Conservation (phyloP, 1,140 invertebrate species). For the Meloidogyne chitwoodi region DNA sequence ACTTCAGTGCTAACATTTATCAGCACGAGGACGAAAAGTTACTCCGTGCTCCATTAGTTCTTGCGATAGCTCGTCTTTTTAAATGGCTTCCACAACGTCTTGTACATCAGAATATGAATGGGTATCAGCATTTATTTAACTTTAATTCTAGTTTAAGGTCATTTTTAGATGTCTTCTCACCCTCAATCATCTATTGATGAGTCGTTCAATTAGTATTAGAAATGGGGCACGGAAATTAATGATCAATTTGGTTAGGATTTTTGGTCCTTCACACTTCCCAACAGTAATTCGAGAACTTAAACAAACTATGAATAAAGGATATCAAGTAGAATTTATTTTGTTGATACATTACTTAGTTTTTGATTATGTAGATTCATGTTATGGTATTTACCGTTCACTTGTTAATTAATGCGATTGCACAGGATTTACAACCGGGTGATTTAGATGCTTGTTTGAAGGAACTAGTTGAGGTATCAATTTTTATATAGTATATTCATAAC, state of each 20-base stretch:
- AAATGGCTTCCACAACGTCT: slow-evolving; percentile 75
- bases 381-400: slow-evolving; percentile 81
- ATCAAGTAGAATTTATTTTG: slow-evolving; percentile 66
- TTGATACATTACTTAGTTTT: slow-evolving; percentile 2
- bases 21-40: slow-evolving; percentile 77
- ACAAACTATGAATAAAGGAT: slow-evolving; percentile 77
- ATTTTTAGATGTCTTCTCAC: slow-evolving; percentile 78
- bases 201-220: slow-evolving; percentile 79
- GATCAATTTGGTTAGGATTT: slow-evolving; percentile 77
- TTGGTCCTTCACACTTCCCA: slow-evolving; percentile 78
- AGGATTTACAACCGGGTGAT: slow-evolving; percentile 69
- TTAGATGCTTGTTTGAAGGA: slow-evolving; percentile 74
- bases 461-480: slow-evolving; percentile 70
- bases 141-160: slow-evolving; percentile 16
- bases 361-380: slow-evolving; percentile 73
- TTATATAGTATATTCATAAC: no score
- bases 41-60: slow-evolving; percentile 79
- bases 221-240: slow-evolving; percentile 79
- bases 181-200: slow-evolving; percentile 80
- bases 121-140: not conserved
- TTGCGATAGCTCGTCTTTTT: slow-evolving; percentile 84
- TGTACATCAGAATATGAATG: slow-evolving; percentile 72
- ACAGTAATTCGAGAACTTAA: slow-evolving; percentile 77
- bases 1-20: slow-evolving; percentile 22
- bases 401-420: slow-evolving; percentile 72